These are phyloP conservation scores for Polypedilum pembai DNA, from an alignment of 1,140 invertebrate species.

Conservation along the genomic window DNA sequence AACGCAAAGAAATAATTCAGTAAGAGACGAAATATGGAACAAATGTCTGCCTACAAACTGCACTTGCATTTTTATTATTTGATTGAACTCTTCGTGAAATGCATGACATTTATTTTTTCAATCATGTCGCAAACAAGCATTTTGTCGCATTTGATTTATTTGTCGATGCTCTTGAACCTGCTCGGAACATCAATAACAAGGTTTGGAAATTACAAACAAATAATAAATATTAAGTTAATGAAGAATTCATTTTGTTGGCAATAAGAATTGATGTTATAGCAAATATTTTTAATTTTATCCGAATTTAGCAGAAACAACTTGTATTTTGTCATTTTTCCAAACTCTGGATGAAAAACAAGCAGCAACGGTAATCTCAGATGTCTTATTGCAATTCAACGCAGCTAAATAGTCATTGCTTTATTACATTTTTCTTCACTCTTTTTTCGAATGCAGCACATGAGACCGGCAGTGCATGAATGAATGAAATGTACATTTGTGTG, in stretches of 20 bases:
- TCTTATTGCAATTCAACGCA: not conserved
- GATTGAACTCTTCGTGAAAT: not conserved
- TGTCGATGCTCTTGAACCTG: slow-evolving; percentile 25
- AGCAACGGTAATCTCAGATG: not conserved
- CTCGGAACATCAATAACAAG: not conserved
- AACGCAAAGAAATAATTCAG: too few relatives aligned
- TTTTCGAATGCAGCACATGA: not conserved
- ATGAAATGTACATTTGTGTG: not conserved
- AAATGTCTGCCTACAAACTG: not conserved
- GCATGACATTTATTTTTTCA: not conserved
- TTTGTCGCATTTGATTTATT: slow-evolving; percentile 22
- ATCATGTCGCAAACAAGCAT: slow-evolving; percentile 6
- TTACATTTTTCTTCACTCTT: not conserved
- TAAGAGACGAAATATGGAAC: slow-evolving; percentile 1
- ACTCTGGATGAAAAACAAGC: too few relatives aligned
- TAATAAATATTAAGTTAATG: too few relatives aligned
- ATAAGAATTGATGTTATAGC: too few relatives aligned
- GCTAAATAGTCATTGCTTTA: not conserved
- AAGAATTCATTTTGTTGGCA: too few relatives aligned
- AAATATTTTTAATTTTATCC: too few relatives aligned
- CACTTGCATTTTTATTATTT: not conserved
- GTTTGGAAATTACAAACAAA: too few relatives aligned
- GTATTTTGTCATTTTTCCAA: not conserved
- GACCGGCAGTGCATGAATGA: slow-evolving; percentile 5
- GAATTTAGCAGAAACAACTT: too few relatives aligned